Percentiles rank a stretch among this genome's conserved stretches.
Evolutionary conservation across 1,140 invertebrate genomes (phyloP).

Genomic region (Bombus confusus): DNA sequence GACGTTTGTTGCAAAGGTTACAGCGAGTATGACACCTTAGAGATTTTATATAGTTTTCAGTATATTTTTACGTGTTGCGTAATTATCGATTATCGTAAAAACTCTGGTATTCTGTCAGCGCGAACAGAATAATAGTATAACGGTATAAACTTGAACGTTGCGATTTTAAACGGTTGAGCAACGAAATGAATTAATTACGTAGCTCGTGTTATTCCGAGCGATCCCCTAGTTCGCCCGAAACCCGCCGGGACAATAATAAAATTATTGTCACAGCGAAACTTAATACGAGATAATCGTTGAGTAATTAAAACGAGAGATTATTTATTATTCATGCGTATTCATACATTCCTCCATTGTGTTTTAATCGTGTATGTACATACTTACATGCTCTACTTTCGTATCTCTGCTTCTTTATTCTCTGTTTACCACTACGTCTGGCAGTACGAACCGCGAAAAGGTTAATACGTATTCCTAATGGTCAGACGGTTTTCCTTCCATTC

Average conservation of each 20-base stretch:
- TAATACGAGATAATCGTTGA: neutral
- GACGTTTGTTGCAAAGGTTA: too few species aligned
- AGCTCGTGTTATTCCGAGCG: neutral
- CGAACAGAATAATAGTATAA: too few species aligned
- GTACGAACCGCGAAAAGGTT: neutral
- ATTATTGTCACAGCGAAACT: neutral
- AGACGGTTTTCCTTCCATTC: neutral
- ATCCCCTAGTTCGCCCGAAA: neutral
- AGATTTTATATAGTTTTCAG: too few species aligned
- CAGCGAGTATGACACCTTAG: too few species aligned
- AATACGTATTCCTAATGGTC: neutral
- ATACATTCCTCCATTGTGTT: neutral
- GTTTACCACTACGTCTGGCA: neutral
- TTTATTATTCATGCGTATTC: neutral
- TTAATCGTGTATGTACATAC: neutral
- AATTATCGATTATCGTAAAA: too few species aligned
- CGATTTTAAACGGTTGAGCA: too few species aligned
- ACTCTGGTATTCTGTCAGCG: too few species aligned
- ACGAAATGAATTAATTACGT: neutral
- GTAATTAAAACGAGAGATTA: conserved; percentile 2
- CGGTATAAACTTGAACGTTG: too few species aligned
- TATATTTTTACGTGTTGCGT: too few species aligned
- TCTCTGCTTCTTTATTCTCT: neutral
- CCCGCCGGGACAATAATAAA: neutral
- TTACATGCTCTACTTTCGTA: neutral